phyloP scores from a whole-genome alignment of 1,140 invertebrate genomes.

The Parapsyche elsis region DNA sequence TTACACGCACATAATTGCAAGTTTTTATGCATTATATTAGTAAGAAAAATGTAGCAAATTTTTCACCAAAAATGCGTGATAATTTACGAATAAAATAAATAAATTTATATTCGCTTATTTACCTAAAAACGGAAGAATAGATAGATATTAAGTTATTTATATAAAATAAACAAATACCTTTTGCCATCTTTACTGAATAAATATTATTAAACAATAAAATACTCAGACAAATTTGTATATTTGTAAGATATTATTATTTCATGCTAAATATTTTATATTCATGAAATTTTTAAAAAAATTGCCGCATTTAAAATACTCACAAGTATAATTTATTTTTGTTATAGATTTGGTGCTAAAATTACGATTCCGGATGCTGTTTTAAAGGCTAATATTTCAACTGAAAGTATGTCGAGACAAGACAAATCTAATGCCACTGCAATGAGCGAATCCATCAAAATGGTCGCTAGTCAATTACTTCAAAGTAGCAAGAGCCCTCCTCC shows the following conservation, averaged over 20 bases:
- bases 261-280: no score
- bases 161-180: no score
- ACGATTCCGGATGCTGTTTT: neutral
- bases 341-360: slow-evolving; percentile 10
- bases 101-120: no score
- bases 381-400: neutral
- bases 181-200: neutral
- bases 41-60: no score
- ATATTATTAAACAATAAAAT: neutral
- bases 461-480: slow-evolving; percentile 68
- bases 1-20: no score
- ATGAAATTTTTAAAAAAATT: no score
- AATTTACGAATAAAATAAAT: no score
- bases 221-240: neutral
- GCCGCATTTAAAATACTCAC: neutral
- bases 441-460: slow-evolving; percentile 68
- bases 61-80: no score
- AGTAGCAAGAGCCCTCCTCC: slow-evolving; percentile 60
- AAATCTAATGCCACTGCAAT: slow-evolving; percentile 62
- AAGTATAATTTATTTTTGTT: slow-evolving; percentile 26
- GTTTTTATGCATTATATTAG: no score
- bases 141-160: no score
- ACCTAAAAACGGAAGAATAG: no score
- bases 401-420: slow-evolving; percentile 58
- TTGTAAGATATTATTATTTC: no score